These are phyloP conservation scores for Priocnemis perturbator DNA, from an alignment of 2,888 invertebrate species.

Conservation along the genomic window DNA sequence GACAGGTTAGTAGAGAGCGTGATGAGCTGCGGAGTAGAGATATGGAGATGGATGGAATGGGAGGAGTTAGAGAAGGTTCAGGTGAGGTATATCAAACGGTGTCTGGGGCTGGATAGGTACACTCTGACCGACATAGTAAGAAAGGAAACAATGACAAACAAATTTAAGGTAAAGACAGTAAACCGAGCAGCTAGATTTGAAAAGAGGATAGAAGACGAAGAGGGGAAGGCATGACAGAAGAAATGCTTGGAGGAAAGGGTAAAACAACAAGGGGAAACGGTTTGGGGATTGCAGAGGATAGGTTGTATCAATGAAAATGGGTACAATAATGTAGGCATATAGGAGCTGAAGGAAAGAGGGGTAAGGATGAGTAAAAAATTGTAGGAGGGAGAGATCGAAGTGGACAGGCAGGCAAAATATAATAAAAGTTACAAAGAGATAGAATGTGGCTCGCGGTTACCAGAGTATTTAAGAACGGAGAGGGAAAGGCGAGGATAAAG, in stretches of 20 bases:
- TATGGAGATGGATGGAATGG: neutral
- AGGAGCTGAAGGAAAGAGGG: too few species aligned
- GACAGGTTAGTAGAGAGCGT: neutral
- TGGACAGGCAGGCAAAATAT: too few species aligned
- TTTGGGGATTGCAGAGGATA: too few species aligned
- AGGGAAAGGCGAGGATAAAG: too few species aligned
- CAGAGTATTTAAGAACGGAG: too few species aligned
- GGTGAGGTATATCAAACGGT: constrained; percentile 1
- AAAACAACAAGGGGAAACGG: too few species aligned
- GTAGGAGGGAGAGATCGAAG: too few species aligned
- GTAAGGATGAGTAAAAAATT: too few species aligned
- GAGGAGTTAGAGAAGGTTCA: constrained; percentile 5
- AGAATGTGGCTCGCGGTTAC: too few species aligned
- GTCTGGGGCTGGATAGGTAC: neutral
- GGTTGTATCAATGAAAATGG: too few species aligned
- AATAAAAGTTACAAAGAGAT: too few species aligned
- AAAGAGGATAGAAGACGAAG: neutral
- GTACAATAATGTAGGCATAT: too few species aligned
- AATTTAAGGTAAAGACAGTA: neutral
- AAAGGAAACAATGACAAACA: neutral
- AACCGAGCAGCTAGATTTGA: neutral
- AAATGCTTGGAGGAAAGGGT: constrained; percentile 1
- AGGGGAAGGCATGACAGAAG: neutral
- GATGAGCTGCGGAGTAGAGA: neutral
- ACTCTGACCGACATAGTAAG: neutral